Percentiles rank a stretch among this genome's conserved stretches.
Evolutionary conservation across 2,797 vertebrate species (phyloP).

Genomic region (Cyclura pinguis): DNA sequence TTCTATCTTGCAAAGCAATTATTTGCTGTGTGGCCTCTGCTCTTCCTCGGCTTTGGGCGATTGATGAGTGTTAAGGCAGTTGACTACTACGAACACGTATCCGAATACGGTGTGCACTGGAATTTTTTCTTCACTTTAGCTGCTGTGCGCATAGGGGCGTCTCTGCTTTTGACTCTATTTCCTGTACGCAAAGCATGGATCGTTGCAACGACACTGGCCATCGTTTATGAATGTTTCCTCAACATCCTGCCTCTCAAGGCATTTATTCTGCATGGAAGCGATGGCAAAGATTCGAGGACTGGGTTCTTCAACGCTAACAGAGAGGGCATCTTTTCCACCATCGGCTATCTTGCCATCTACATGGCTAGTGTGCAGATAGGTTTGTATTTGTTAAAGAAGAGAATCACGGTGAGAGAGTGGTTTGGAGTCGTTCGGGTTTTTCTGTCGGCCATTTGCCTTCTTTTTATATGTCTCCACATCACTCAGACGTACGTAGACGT

Average conservation of each 20-base stretch:
- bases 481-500: constrained; percentile 82
- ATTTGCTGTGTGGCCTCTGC: constrained; percentile 86
- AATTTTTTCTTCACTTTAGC: constrained; percentile 98
- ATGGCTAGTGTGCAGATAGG: constrained; percentile 93
- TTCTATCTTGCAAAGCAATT: constrained; percentile 82
- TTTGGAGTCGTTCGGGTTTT: constrained; percentile 74
- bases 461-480: constrained; percentile 77
- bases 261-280: constrained; percentile 85
- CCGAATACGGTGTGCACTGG: constrained; percentile 97
- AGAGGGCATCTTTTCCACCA: constrained; percentile 91
- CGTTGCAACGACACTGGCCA: constrained; percentile 79
- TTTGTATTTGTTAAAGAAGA: constrained; percentile 82
- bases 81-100: constrained; percentile 92
- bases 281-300: constrained; percentile 78
- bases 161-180: constrained; percentile 83
- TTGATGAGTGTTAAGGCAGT: constrained; percentile 87
- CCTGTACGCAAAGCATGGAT: constrained; percentile 84
- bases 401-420: constrained; percentile 84
- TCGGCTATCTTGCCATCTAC: constrained; percentile 90
- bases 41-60: constrained; percentile 87
- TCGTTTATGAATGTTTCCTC: constrained; percentile 86
- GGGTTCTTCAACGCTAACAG: constrained; percentile 92
- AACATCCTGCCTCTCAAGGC: constrained; percentile 84
- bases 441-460: constrained; percentile 68
- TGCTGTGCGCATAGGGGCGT: constrained; percentile 86